Evolutionary conservation across 2,888 invertebrate genomes (phyloP).

Genomic region (Agonopterix subpropinquella): DNA sequence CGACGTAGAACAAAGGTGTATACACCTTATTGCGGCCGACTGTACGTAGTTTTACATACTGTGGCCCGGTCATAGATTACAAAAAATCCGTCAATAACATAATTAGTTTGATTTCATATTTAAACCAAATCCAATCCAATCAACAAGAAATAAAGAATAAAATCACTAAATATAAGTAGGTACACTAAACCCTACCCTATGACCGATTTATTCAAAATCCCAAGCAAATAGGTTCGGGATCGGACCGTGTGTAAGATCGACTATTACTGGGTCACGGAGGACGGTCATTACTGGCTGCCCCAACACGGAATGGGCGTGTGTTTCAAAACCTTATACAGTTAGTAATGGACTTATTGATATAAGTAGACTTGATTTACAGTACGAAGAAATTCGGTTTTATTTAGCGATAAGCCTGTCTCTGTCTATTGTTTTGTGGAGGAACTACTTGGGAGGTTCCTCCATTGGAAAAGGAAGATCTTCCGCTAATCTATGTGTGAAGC

Average conservation of each 20-base stretch:
- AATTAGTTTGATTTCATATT: not conserved
- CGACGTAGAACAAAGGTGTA: no score
- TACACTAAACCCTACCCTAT: not conserved
- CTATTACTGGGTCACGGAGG: conserved; percentile 16
- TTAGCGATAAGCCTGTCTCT: no score
- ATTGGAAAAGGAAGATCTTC: no score
- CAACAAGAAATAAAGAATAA: not conserved
- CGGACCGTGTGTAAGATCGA: conserved; percentile 3
- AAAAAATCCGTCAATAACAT: not conserved
- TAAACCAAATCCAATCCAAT: not conserved
- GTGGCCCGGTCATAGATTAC: not conserved
- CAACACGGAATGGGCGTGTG: conserved; percentile 54
- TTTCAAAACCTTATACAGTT: conserved; percentile 36
- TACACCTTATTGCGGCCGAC: no score
- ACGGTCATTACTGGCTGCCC: conserved; percentile 38
- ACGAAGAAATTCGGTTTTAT: not conserved
- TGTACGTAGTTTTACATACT: not conserved
- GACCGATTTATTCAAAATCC: not conserved
- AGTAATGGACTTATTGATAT: conserved; percentile 29
- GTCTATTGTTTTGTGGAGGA: no score
- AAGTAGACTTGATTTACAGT: conserved; percentile 10
- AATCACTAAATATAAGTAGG: not conserved
- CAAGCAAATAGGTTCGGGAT: not conserved
- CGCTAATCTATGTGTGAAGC: no score
- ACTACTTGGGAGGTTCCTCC: no score